Conservation (phyloP, 2,797 vertebrate genomes). For the Heterohyrax brucei region DNA sequence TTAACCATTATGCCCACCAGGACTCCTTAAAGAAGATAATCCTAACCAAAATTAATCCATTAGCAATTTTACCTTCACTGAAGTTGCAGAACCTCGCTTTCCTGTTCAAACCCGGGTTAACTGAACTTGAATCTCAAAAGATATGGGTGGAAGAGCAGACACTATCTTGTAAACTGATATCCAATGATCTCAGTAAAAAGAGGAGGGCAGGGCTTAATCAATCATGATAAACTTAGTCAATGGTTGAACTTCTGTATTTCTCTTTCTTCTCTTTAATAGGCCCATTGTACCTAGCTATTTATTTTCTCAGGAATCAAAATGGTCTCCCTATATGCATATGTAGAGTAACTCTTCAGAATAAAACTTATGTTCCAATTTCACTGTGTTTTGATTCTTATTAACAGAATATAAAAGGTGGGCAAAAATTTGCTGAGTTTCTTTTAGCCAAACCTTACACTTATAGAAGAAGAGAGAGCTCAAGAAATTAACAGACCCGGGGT, state of each 20-base stretch:
- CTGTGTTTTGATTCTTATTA: too few species aligned
- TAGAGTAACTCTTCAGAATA: too few species aligned
- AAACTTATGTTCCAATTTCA: too few species aligned
- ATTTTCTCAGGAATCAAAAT: too few species aligned
- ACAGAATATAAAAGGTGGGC: not conserved
- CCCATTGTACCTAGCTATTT: too few species aligned
- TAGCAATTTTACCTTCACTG: not conserved
- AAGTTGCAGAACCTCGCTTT: not conserved
- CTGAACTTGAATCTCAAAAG: not conserved
- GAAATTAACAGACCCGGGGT: not conserved
- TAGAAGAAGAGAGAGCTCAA: not conserved
- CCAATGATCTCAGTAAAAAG: not conserved
- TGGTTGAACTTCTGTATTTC: too few species aligned
- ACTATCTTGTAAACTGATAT: not conserved
- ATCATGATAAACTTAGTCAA: too few species aligned
- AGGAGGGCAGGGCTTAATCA: not conserved
- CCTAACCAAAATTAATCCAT: not conserved
- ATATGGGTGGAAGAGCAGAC: not conserved
- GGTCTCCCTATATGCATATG: too few species aligned
- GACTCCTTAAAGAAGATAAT: too few species aligned
- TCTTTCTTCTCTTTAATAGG: too few species aligned
- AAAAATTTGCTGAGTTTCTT: not conserved
- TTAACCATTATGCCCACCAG: too few species aligned
- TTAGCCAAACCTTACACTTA: not conserved
- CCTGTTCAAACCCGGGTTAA: not conserved